These are phyloP conservation scores for Kradibia gibbosae DNA, from an alignment of 1,140 invertebrate species.

Conservation along the genomic window DNA sequence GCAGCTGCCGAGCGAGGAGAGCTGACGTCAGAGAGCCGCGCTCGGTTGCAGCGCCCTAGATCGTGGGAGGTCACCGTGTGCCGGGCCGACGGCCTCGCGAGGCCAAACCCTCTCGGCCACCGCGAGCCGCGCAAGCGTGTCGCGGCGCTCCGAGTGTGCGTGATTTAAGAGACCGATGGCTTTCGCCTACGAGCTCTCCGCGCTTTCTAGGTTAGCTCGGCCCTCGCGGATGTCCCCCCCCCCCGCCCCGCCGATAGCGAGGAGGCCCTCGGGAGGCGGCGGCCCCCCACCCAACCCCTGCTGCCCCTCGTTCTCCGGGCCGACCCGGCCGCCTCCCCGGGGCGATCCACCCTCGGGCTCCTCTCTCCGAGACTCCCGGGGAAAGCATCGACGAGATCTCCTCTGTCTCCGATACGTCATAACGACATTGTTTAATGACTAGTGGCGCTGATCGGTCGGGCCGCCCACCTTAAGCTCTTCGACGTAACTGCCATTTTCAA, in stretches of 20 bases:
- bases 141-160: not conserved
- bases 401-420: too few species aligned
- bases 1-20: constrained; percentile 2
- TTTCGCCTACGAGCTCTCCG: not conserved
- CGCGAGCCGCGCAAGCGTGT: constrained; percentile 24
- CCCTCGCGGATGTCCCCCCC: not conserved
- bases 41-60: constrained; percentile 73
- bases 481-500: too few species aligned
- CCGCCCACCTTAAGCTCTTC: too few species aligned
- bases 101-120: constrained; percentile 71
- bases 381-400: too few species aligned
- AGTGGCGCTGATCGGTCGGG: too few species aligned
- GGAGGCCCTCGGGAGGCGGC: not conserved
- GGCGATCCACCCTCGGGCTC: too few species aligned
- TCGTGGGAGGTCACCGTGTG: constrained; percentile 72
- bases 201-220: constrained; percentile 32
- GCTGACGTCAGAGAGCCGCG: constrained; percentile 68
- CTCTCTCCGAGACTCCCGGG: too few species aligned
- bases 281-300: not conserved
- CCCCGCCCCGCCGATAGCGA: too few species aligned
- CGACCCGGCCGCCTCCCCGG: too few species aligned
- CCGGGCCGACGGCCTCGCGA: constrained; percentile 72
- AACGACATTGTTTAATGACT: too few species aligned
- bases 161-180: constrained; percentile 18
- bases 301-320: too few species aligned